phyloP scores from a whole-genome alignment of 2,888 invertebrate species.

The Cylindroiulus punctatus region DNA sequence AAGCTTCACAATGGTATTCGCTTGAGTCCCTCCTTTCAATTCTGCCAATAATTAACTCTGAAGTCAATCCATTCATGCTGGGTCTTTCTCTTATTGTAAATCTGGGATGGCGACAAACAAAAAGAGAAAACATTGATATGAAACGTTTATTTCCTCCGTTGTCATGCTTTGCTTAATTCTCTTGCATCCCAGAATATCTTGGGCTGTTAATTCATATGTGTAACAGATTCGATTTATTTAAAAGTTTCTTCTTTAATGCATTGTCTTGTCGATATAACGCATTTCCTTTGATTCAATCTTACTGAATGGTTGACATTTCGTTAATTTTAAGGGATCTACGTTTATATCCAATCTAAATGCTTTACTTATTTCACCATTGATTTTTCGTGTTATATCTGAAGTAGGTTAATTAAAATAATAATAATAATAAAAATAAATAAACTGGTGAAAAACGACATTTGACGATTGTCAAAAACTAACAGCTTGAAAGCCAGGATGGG shows the following conservation, averaged over 20 bases:
- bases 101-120: constrained; percentile 22
- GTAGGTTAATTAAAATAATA: too few species aligned
- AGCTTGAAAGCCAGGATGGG: too few species aligned
- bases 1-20: constrained; percentile 54
- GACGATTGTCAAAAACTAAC: too few species aligned
- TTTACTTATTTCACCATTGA: too few species aligned
- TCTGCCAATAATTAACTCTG: constrained; percentile 52
- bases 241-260: neutral
- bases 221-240: neutral
- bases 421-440: too few species aligned
- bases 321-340: neutral
- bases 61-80: constrained; percentile 51
- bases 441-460: too few species aligned
- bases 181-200: neutral
- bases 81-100: constrained; percentile 53
- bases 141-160: neutral
- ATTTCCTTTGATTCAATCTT: neutral
- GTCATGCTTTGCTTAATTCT: neutral
- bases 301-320: neutral
- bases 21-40: constrained; percentile 53
- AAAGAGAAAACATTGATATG: neutral
- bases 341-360: neutral
- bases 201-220: neutral
- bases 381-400: too few species aligned
- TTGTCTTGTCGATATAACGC: too few species aligned